Evolutionary conservation across 2,113 vertebrate species (phyloP), one percentile per base, ranked within the genome.

Genomic region (Formicarius rufipectus): DNA sequence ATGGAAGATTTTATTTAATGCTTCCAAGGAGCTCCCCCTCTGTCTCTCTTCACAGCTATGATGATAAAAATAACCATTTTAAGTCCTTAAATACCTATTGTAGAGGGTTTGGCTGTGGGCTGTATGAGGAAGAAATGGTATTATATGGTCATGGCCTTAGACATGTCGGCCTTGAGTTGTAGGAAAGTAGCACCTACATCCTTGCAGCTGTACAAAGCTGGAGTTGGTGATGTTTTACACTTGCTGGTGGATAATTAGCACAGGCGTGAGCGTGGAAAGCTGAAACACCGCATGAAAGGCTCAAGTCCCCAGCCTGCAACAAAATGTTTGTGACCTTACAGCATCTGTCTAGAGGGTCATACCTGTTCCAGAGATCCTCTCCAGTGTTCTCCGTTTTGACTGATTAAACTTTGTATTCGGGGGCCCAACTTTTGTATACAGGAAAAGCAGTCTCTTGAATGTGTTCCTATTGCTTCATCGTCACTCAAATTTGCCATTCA

Each of bases 401-500:
- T 40, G 14, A 39, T 39, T 10, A 20, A 84, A 62, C 42, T 60
- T 52, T 4, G 28, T 12, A 55, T 33, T 0, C 81, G 37, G 6
- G 25, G 12, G 14, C 45, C 89, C 18, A 35, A 1, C 49, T 82
- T 78, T 10, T 4, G 16, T 83, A 24, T 23, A 5, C 10, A 52
- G 74, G 40, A 84, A 33, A 19, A 59, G 14, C 2, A 2, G 3
- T 58, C 10, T 4, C 6, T 18, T 62, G 45, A 69, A n/a, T 15
- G 12, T 1, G 3, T 66, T 69, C 6, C 9, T 68, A 4, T 73
- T 0, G 0, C 31, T 94, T 89, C 10, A 7, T 64, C 6, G 6
- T 12, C 7, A 5, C 44, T 59, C 17, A 63, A 9, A 82, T 71
- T 63, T 64, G 45, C 28, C 14, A 15, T 74, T 69, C 53, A 86